Evolutionary conservation across 2,888 invertebrate species (phyloP).

Genomic region (Ferdinandea cuprea): DNA sequence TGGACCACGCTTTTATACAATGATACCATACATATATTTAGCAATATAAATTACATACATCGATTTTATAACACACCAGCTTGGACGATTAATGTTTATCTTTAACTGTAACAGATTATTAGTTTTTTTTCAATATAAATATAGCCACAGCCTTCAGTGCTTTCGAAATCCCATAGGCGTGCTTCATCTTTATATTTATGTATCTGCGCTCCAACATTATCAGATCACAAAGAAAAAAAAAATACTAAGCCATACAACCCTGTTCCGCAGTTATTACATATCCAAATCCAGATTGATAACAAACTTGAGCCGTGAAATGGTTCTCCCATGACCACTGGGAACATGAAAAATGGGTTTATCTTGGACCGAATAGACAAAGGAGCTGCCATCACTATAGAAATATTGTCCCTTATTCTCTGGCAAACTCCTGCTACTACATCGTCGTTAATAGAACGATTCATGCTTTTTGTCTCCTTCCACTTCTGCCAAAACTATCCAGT

Average conservation of each 20-base stretch:
- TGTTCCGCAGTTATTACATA: background rate
- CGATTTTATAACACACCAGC: no score
- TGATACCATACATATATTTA: no score
- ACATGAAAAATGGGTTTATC: conserved; percentile 45
- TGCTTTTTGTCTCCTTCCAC: conserved; percentile 28
- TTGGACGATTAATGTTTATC: no score
- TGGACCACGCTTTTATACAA: no score
- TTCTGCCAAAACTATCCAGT: conserved; percentile 32
- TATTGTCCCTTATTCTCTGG: conserved; percentile 18
- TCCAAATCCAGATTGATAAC: conserved; percentile 39
- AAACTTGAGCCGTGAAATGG: conserved; percentile 36
- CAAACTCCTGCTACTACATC: conserved; percentile 32
- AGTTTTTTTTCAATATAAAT: no score
- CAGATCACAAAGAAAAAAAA: background rate
- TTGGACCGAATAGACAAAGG: conserved; percentile 38
- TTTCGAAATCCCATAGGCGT: background rate
- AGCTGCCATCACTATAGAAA: conserved; percentile 31
- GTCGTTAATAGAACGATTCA: conserved; percentile 28
- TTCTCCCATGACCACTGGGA: conserved; percentile 26
- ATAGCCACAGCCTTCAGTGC: background rate
- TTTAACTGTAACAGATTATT: no score
- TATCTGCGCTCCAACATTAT: background rate
- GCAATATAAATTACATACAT: no score
- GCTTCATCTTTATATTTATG: background rate
- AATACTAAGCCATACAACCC: background rate